Percentiles rank a stretch among this genome's conserved stretches.
phyloP scores from a whole-genome alignment of 2,888 invertebrate genomes.

The Incurvaria masculella region DNA sequence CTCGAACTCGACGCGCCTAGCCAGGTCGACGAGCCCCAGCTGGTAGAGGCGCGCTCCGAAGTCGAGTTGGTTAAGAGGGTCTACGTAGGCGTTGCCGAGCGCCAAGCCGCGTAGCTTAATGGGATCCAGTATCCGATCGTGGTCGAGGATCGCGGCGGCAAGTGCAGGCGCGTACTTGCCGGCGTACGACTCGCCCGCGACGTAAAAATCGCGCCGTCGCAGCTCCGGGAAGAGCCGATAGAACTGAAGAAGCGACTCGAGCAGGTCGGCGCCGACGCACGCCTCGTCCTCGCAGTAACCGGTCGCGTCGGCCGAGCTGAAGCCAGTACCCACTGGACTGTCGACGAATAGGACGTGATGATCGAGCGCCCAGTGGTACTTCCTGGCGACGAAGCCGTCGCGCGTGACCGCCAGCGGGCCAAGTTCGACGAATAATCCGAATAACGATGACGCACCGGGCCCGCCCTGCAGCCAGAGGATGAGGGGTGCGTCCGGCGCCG shows the following conservation, averaged over 20 bases:
- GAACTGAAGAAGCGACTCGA: slow-evolving; percentile 53
- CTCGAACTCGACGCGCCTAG: slow-evolving; percentile 54
- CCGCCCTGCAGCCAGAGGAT: slow-evolving; percentile 59
- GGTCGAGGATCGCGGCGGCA: slow-evolving; percentile 48
- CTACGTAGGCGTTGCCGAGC: slow-evolving; percentile 51
- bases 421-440: slow-evolving; percentile 56
- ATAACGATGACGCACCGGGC: slow-evolving; percentile 54
- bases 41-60: slow-evolving; percentile 51
- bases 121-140: slow-evolving; percentile 22
- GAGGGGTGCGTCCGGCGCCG: slow-evolving; percentile 39
- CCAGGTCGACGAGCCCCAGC: slow-evolving; percentile 53
- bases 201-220: slow-evolving; percentile 51
- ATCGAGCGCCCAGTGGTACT: slow-evolving; percentile 57
- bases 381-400: slow-evolving; percentile 31
- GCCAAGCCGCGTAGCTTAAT: slow-evolving; percentile 55
- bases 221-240: slow-evolving; percentile 56
- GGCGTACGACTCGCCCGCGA: too few relatives aligned
- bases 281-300: slow-evolving; percentile 55
- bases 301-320: slow-evolving; percentile 52
- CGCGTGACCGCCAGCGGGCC: slow-evolving; percentile 54
- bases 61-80: slow-evolving; percentile 47
- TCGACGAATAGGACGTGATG: slow-evolving; percentile 62
- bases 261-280: slow-evolving; percentile 54
- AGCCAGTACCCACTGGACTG: slow-evolving; percentile 64
- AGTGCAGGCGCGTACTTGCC: slow-evolving; percentile 50